Percentiles rank a stretch among this genome's conserved stretches.
These are phyloP conservation scores for Pantelozetes paolii DNA, from an alignment of 2,888 invertebrate genomes.

Conservation along the genomic window DNA sequence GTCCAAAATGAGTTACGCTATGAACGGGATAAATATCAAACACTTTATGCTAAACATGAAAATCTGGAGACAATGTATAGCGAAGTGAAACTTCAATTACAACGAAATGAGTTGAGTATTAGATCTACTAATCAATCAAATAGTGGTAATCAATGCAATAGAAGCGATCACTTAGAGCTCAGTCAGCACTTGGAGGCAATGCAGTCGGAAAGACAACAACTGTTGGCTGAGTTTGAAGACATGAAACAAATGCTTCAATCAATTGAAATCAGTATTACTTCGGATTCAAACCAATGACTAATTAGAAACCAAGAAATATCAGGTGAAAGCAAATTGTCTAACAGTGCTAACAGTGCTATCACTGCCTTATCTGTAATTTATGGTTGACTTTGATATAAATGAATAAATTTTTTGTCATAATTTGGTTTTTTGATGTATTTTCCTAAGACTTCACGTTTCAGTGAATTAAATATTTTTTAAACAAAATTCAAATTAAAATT, in stretches of 20 bases:
- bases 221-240: slow-evolving; percentile 20
- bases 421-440: neutral
- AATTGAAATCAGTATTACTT: slow-evolving; percentile 11
- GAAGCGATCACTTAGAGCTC: slow-evolving; percentile 32
- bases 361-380: slow-evolving; percentile 5
- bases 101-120: neutral
- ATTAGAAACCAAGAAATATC: neutral
- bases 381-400: neutral
- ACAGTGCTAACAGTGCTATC: neutral
- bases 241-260: slow-evolving; percentile 28
- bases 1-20: neutral
- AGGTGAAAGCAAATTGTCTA: neutral
- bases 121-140: neutral
- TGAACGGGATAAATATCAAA: neutral
- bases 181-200: slow-evolving; percentile 16
- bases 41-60: neutral
- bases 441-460: no score
- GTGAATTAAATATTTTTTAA: no score
- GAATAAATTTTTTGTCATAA: neutral
- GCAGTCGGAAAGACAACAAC: slow-evolving; percentile 26
- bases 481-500: no score
- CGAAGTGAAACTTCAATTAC: neutral
- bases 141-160: neutral
- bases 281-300: neutral
- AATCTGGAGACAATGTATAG: neutral